phyloP scores from a whole-genome alignment of 2,113 vertebrate species.

The Eublepharis macularius region DNA sequence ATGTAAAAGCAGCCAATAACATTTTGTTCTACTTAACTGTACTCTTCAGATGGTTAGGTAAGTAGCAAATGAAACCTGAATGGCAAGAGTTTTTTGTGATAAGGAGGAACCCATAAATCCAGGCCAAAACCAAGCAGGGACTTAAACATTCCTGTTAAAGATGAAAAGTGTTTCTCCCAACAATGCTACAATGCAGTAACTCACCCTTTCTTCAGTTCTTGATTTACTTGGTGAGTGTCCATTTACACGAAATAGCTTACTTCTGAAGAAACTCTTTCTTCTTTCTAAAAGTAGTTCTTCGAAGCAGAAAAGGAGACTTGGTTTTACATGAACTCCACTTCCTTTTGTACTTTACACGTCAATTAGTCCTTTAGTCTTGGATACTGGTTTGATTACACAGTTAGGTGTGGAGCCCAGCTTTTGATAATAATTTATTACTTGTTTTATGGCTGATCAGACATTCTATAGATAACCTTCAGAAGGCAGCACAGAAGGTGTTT shows the following conservation, averaged over 20 bases:
- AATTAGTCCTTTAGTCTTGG: slow-evolving; percentile 38
- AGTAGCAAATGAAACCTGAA: background rate
- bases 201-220: slow-evolving; percentile 43
- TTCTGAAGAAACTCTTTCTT: slow-evolving; percentile 66
- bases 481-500: slow-evolving; percentile 41
- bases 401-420: slow-evolving; percentile 6
- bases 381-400: slow-evolving; percentile 42
- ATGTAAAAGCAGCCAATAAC: too few species aligned
- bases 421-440: slow-evolving; percentile 54
- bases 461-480: slow-evolving; percentile 36
- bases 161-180: background rate
- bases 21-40: background rate
- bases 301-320: slow-evolving; percentile 54
- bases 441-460: slow-evolving; percentile 50
- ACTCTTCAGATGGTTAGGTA: background rate
- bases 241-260: slow-evolving; percentile 61
- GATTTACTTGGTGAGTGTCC: slow-evolving; percentile 54
- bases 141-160: background rate
- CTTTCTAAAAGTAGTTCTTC: slow-evolving; percentile 65
- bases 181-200: background rate
- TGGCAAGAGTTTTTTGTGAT: background rate
- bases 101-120: background rate
- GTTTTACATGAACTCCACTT: slow-evolving; percentile 54
- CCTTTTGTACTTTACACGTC: slow-evolving; percentile 47
- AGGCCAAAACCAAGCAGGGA: background rate